Evolutionary conservation across 2,797 vertebrate genomes (phyloP).

Genomic region (Phataginus tetradactyla): DNA sequence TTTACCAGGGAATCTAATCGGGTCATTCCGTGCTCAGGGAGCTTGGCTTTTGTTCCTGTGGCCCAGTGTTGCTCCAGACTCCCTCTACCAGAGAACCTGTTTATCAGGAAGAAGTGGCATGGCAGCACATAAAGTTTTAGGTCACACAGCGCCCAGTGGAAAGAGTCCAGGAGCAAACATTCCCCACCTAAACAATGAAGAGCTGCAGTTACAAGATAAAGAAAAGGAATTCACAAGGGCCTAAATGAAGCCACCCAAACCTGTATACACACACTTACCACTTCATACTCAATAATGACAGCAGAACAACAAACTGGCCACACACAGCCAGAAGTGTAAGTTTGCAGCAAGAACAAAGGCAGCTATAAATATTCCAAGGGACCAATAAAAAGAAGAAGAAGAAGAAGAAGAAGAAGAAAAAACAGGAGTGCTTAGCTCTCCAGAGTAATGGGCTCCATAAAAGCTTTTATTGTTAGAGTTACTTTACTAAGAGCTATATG

Average conservation of each 20-base stretch:
- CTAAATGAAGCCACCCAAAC: conserved; percentile 72
- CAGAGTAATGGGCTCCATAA: conserved; percentile 88
- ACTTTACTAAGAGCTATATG: conserved; percentile 88
- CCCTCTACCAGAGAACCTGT: conserved; percentile 72
- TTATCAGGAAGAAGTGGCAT: conserved; percentile 71
- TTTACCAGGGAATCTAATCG: conserved; percentile 66
- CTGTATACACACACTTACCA: neutral
- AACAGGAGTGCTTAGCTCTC: conserved; percentile 87
- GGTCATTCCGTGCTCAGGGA: conserved; percentile 15
- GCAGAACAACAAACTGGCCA: conserved; percentile 24
- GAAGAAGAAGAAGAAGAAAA: conserved; percentile 82
- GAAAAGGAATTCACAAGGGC: conserved; percentile 57
- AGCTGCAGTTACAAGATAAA: conserved; percentile 40
- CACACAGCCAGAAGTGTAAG: conserved; percentile 81
- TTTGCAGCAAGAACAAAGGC: conserved; percentile 88
- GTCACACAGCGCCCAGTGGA: conserved; percentile 34
- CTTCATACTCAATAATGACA: neutral
- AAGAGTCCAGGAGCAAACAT: conserved; percentile 61
- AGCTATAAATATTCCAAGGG: conserved; percentile 89
- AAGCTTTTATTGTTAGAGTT: conserved; percentile 91
- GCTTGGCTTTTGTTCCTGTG: conserved; percentile 70
- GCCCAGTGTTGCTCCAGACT: conserved; percentile 36
- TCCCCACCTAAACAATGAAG: conserved; percentile 57
- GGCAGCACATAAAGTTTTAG: conserved; percentile 66
- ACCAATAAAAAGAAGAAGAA: conserved; percentile 86